phyloP scores from a whole-genome alignment of 1,140 invertebrate genomes.

The Drosophila nannoptera region DNA sequence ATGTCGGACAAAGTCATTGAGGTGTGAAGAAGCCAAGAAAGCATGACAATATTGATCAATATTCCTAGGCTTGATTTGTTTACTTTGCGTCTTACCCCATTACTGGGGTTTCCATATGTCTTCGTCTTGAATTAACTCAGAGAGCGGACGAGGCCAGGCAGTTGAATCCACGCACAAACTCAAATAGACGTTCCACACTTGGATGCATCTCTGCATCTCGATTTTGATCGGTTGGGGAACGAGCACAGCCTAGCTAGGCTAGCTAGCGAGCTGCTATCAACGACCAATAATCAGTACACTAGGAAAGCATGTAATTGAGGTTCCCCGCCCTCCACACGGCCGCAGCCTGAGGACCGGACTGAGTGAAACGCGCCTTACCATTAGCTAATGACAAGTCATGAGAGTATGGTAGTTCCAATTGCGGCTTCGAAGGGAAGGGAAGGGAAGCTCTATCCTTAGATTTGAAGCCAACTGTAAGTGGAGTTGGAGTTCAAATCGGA shows the following conservation, averaged over 20 bases:
- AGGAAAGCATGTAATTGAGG: slow-evolving; percentile 51
- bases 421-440: no score
- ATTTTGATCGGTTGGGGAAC: no score
- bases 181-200: slow-evolving; percentile 29
- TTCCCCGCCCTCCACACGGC: slow-evolving; percentile 25
- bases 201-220: slow-evolving; percentile 3
- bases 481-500: slow-evolving; percentile 1
- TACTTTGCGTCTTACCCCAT: no score
- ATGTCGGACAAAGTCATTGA: slow-evolving; percentile 65
- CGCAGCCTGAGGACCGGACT: background rate
- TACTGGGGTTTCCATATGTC: no score
- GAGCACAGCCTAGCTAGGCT: background rate
- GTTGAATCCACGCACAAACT: background rate
- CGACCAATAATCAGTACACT: slow-evolving; percentile 12
- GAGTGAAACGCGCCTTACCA: slow-evolving; percentile 34
- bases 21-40: slow-evolving; percentile 50
- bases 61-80: background rate
- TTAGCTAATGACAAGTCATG: slow-evolving; percentile 71
- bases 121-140: no score
- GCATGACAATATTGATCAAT: slow-evolving; percentile 26
- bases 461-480: no score
- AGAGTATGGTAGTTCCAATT: slow-evolving; percentile 30
- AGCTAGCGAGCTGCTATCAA: slow-evolving; percentile 5
- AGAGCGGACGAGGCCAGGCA: background rate
- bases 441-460: no score